Conservation (phyloP, 2,888 invertebrate species). For the Oasisia sp. region DNA sequence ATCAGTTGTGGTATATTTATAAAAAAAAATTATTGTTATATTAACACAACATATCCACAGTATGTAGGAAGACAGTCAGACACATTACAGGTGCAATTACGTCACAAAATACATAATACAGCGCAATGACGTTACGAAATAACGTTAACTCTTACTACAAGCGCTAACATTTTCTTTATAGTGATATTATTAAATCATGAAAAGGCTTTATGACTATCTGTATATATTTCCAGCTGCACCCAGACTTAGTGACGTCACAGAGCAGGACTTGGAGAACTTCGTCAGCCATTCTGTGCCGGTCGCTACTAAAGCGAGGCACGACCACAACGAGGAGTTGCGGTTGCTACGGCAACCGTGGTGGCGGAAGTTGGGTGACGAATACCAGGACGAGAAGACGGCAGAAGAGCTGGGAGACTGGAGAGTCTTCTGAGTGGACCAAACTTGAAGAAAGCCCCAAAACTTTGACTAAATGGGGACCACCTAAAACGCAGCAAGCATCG, state of each 20-base stretch:
- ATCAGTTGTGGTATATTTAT: no score
- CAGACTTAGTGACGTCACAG: slow-evolving; percentile 52
- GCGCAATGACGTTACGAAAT: no score
- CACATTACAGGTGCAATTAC: no score
- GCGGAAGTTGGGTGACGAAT: slow-evolving; percentile 51
- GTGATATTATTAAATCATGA: not conserved
- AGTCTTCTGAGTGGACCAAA: slow-evolving; percentile 34
- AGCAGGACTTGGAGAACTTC: slow-evolving; percentile 58
- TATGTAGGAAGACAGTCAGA: no score
- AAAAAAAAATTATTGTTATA: no score
- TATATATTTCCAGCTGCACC: slow-evolving; percentile 56
- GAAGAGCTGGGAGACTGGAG: slow-evolving; percentile 37
- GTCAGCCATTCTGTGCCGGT: slow-evolving; percentile 60
- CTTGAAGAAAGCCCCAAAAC: not conserved
- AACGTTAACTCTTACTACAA: no score
- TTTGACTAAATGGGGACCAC: no score
- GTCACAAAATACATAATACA: no score
- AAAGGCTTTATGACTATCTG: not conserved
- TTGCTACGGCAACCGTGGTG: slow-evolving; percentile 61
- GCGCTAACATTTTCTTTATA: not conserved
- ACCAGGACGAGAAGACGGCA: slow-evolving; percentile 34
- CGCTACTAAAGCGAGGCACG: slow-evolving; percentile 56
- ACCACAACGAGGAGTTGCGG: slow-evolving; percentile 55
- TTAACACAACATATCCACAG: no score
- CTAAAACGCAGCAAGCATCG: no score